These are phyloP conservation scores for Saturnia pavonia DNA, from an alignment of 2,888 invertebrate genomes.

Conservation along the genomic window DNA sequence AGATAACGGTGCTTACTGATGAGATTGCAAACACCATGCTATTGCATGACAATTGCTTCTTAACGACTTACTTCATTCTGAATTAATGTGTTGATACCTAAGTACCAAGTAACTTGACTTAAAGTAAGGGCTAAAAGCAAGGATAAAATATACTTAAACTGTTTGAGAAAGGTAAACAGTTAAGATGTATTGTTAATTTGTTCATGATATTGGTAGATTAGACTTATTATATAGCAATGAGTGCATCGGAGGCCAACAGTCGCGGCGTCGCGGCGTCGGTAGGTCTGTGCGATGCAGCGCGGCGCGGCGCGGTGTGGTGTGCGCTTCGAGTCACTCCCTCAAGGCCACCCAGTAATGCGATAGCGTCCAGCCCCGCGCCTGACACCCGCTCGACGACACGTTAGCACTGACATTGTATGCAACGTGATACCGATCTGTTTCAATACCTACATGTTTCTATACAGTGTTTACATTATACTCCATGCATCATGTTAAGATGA, in stretches of 20 bases:
- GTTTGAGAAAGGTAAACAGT: neutral
- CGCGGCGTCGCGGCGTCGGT: too few species aligned
- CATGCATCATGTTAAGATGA: too few species aligned
- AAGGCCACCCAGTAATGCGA: neutral
- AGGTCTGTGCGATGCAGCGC: neutral
- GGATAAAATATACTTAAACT: neutral
- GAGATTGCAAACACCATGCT: neutral
- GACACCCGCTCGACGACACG: neutral
- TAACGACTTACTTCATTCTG: neutral
- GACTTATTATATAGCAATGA: neutral
- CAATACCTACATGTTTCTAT: neutral
- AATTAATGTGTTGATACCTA: too few species aligned
- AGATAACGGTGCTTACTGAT: neutral
- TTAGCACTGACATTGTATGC: constrained; percentile 5
- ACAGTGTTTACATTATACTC: neutral
- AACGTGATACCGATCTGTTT: constrained; percentile 3
- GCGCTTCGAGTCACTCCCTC: neutral
- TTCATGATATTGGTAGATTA: too few species aligned
- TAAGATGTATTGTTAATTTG: too few species aligned
- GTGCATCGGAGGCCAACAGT: neutral
- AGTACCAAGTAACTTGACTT: neutral
- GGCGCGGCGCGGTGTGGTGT: neutral
- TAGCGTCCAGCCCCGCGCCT: neutral
- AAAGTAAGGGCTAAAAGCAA: neutral
- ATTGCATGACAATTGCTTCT: neutral